These are phyloP conservation scores for Dorcus hopei DNA, from an alignment of 2,888 invertebrate genomes.

Conservation along the genomic window DNA sequence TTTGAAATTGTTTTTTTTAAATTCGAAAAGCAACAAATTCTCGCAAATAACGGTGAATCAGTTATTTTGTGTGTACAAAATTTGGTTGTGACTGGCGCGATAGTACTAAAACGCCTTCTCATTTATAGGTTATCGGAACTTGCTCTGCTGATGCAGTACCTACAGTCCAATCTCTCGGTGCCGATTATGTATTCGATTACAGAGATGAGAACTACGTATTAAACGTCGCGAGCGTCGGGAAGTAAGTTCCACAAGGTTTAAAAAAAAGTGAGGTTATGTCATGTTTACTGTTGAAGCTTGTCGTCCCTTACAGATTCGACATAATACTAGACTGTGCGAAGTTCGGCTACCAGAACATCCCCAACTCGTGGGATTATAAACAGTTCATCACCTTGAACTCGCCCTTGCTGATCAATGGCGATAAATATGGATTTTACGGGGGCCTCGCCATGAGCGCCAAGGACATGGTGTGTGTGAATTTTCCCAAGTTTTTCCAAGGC, in stretches of 20 bases:
- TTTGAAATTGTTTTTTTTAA: not conserved
- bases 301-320: conserved; percentile 60
- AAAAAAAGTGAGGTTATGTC: not conserved
- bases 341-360: conserved; percentile 56
- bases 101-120: not conserved
- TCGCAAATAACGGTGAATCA: not conserved
- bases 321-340: conserved; percentile 84
- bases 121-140: conserved; percentile 61
- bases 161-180: conserved; percentile 64
- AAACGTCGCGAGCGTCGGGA: conserved; percentile 60
- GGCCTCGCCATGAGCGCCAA: conserved; percentile 62
- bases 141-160: conserved; percentile 70
- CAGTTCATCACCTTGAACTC: conserved; percentile 78
- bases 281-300: too few relatives aligned
- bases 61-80: not conserved
- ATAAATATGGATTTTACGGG: conserved; percentile 66
- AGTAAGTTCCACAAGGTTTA: conserved; percentile 48
- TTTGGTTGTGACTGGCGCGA: too few relatives aligned
- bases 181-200: conserved; percentile 74
- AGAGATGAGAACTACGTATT: conserved; percentile 58
- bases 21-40: not conserved
- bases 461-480: conserved; percentile 57
- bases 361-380: conserved; percentile 59
- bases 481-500: conserved; percentile 44
- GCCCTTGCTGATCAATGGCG: conserved; percentile 77